A percentile compares a stretch with the other conserved stretches of the same genome.
phyloP scores from a whole-genome alignment of 2,797 vertebrate species.

The Carduelis carduelis region DNA sequence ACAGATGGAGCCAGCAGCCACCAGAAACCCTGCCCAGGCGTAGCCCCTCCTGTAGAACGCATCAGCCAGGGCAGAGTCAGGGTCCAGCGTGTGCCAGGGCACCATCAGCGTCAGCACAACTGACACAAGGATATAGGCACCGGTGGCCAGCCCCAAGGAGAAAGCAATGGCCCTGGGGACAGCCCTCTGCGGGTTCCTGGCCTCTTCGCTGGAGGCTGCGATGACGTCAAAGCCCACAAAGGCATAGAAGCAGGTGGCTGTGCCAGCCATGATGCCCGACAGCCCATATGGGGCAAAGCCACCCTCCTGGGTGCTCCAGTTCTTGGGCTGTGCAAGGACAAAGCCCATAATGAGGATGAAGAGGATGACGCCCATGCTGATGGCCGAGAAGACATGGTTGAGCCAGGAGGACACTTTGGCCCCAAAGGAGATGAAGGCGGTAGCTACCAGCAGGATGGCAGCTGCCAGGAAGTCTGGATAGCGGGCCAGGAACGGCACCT shows the following conservation, averaged over 20 bases:
- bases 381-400: constrained; percentile 89
- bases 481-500: constrained; percentile 87
- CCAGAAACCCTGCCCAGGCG: constrained; percentile 91
- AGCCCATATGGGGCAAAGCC: constrained; percentile 91
- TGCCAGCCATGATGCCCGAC: constrained; percentile 91
- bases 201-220: constrained; percentile 91
- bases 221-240: constrained; percentile 97
- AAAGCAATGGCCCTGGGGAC: constrained; percentile 89
- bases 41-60: constrained; percentile 94
- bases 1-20: constrained; percentile 92
- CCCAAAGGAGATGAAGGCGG: constrained; percentile 90
- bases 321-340: constrained; percentile 83
- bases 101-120: constrained; percentile 92
- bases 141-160: constrained; percentile 84
- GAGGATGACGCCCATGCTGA: constrained; percentile 85
- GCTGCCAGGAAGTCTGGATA: constrained; percentile 92
- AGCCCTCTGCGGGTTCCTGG: constrained; percentile 87
- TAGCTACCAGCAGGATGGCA: constrained; percentile 85
- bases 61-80: constrained; percentile 89
- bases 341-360: constrained; percentile 94
- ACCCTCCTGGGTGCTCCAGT: constrained; percentile 87
- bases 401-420: constrained; percentile 94
- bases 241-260: constrained; percentile 94
- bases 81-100: constrained; percentile 91
- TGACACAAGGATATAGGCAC: constrained; percentile 91